Evolutionary conservation across 2,113 vertebrate genomes (phyloP).

Genomic region (Pheucticus melanocephalus): DNA sequence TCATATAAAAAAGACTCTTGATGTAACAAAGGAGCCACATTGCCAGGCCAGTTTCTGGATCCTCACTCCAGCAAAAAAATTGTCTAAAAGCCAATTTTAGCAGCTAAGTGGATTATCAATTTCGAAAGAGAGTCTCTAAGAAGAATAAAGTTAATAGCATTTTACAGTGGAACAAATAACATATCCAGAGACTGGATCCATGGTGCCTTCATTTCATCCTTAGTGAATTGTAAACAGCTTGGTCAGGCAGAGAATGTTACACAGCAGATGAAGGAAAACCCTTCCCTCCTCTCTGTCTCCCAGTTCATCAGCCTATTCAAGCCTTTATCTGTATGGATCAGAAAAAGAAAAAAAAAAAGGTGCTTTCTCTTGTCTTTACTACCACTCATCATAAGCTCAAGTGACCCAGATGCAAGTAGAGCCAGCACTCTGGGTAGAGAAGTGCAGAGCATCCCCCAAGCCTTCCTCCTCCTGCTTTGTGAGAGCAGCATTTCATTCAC

Average conservation of each 20-base stretch:
- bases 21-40: not conserved
- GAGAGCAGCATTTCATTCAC: not conserved
- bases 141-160: not conserved
- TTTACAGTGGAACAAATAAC: not conserved
- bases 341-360: not conserved
- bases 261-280: not conserved
- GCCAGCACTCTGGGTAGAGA: not conserved
- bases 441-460: not conserved
- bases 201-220: not conserved
- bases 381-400: not conserved
- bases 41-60: not conserved
- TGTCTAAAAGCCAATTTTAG: not conserved
- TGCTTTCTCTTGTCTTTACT: not conserved
- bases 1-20: not conserved
- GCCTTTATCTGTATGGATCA: not conserved
- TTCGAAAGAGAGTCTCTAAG: not conserved
- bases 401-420: not conserved
- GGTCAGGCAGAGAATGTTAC: not conserved
- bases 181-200: not conserved
- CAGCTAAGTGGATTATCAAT: not conserved
- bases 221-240: not conserved
- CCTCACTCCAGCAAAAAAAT: not conserved
- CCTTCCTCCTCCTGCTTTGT: not conserved
- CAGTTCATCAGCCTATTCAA: not conserved
- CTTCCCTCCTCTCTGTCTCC: not conserved